Conservation (phyloP, 2,797 vertebrate genomes). For the Poeciliopsis turneri region DNA sequence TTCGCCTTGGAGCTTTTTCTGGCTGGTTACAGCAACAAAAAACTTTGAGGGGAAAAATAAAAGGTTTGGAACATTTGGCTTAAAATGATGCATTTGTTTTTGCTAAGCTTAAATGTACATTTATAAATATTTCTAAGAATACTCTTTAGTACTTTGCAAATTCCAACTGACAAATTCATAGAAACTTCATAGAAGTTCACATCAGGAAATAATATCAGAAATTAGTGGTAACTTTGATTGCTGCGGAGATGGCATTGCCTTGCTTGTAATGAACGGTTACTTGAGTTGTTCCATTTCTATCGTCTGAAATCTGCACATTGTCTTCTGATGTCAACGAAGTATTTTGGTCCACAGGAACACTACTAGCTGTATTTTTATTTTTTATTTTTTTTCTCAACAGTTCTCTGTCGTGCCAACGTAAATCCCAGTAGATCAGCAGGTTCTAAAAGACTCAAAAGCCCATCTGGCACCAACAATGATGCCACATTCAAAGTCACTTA, state of each 20-base stretch:
- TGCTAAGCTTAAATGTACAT: background rate
- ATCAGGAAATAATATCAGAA: background rate
- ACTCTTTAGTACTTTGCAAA: no score
- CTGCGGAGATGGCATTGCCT: background rate
- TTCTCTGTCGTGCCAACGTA: background rate
- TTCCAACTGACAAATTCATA: background rate
- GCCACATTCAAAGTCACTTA: background rate
- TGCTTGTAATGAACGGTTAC: background rate
- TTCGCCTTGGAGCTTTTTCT: slow-evolving; percentile 49
- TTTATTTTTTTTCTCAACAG: background rate
- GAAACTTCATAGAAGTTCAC: background rate
- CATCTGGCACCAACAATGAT: background rate
- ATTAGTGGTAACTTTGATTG: background rate
- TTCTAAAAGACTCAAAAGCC: background rate
- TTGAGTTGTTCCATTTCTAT: background rate
- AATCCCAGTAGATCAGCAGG: background rate
- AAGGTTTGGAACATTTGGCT: slow-evolving; percentile 26
- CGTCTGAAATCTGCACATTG: background rate
- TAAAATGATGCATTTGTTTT: slow-evolving; percentile 5
- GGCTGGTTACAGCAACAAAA: slow-evolving; percentile 46
- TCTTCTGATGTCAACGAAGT: background rate
- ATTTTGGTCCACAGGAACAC: background rate
- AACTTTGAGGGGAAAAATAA: background rate
- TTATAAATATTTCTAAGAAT: background rate
- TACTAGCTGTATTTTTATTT: background rate